Evolutionary conservation across 2,888 invertebrate species (phyloP).

Genomic region (Bedellia somnulentella): DNA sequence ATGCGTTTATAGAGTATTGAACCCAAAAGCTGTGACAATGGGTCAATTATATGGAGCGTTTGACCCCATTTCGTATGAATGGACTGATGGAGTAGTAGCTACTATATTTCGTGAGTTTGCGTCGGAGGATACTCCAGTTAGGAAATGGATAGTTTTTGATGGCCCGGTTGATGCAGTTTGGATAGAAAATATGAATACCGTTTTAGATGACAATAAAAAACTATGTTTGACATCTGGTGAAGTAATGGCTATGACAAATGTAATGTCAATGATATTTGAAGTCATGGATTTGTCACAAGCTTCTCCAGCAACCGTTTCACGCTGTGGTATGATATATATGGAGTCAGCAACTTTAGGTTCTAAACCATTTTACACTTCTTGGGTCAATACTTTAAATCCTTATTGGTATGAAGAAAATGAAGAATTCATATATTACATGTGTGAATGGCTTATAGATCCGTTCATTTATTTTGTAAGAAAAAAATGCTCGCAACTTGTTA

Average conservation of each 20-base stretch:
- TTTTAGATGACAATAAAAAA: constrained; percentile 86
- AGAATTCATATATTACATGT: constrained; percentile 62
- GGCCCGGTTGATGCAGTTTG: constrained; percentile 89
- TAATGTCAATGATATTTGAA: constrained; percentile 88
- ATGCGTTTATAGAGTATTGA: constrained; percentile 78
- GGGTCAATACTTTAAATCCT: constrained; percentile 69
- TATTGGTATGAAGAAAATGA: constrained; percentile 66
- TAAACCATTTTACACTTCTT: constrained; percentile 77
- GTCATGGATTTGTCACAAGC: constrained; percentile 84
- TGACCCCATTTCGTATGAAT: constrained; percentile 89
- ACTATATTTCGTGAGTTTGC: constrained; percentile 78
- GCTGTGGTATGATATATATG: constrained; percentile 90
- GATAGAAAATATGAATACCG: constrained; percentile 91
- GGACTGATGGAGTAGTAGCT: constrained; percentile 86
- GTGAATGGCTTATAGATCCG: constrained; percentile 82
- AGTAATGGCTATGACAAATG: constrained; percentile 77
- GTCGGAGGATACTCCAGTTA: constrained; percentile 69
- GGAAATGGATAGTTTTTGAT: constrained; percentile 93
- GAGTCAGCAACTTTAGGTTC: constrained; percentile 85
- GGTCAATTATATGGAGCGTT: constrained; percentile 91
- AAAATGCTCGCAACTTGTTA: constrained; percentile 65
- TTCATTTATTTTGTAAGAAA: constrained; percentile 71
- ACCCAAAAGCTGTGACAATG: constrained; percentile 92
- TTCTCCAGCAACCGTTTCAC: constrained; percentile 84
- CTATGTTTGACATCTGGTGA: constrained; percentile 86